These are phyloP conservation scores for Tribolium madens DNA, from an alignment of 1,140 invertebrate species.

Conservation along the genomic window DNA sequence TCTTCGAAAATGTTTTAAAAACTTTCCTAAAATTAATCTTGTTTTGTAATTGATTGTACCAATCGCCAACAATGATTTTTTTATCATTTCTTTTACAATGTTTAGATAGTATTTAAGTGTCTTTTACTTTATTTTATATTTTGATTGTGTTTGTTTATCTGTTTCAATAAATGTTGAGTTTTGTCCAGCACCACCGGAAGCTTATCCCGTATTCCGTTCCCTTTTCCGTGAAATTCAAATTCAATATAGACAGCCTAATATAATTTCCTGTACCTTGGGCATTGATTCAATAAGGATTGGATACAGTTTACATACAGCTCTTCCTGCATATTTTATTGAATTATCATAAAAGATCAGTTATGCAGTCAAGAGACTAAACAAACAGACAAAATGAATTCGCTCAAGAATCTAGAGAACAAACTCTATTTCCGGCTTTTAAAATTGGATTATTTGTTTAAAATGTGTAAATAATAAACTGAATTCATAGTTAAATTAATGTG, in stretches of 20 bases:
- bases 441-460: too few relatives aligned
- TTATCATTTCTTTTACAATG: too few relatives aligned
- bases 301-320: conserved; percentile 27
- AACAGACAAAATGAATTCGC: conserved; percentile 12
- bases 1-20: too few relatives aligned
- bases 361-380: conserved; percentile 18
- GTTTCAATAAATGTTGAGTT: not conserved
- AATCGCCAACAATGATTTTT: too few relatives aligned
- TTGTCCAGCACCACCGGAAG: not conserved
- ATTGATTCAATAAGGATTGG: conserved; percentile 36
- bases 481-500: too few relatives aligned
- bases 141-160: too few relatives aligned
- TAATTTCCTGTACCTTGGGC: conserved; percentile 24
- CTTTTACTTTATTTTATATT: too few relatives aligned
- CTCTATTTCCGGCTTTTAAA: too few relatives aligned
- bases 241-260: conserved; percentile 10
- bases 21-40: too few relatives aligned
- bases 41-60: too few relatives aligned
- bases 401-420: not conserved
- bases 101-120: too few relatives aligned
- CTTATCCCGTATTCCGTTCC: not conserved
- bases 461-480: too few relatives aligned
- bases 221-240: conserved; percentile 8
- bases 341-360: conserved; percentile 19
- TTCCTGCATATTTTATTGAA: conserved; percentile 34